Evolutionary conservation across 2,113 vertebrate genomes (phyloP), one percentile per base, ranked within the genome.

Genomic region (Pygoscelis antarcticus): DNA sequence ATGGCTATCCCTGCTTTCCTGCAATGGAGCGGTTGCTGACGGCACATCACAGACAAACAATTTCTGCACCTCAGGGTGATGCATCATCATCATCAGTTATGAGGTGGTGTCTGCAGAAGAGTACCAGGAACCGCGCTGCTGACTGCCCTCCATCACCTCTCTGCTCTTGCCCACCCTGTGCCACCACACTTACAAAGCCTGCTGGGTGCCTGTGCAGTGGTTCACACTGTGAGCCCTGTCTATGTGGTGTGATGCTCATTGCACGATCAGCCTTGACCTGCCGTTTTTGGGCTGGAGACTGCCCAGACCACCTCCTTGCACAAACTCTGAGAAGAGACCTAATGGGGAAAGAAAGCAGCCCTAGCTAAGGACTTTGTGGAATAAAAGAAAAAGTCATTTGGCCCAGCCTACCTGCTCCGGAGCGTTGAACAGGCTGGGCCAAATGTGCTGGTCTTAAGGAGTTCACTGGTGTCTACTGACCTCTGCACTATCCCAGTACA

Each of bases 1-100:
- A 3, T 7, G 6, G n/a, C 6, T 61, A 3, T 66, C 23, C 21
- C 26, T 25, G 26, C 14, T 30, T 19, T 78, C 20, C 76, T 91
- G 36, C 0, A 2, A 20, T 22, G 51, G 27, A 52, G 30, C 2
- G 0, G 5, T 27, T 7, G 4, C 36, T 61, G 44, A 20, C 5
- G 19, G 40, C 40, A 70, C 21, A 20, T 42, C 38, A 16, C 26
- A 75, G 54, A 42, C 16, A 54, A 69, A 65, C 1, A 11, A 9
- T 6, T 52, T 40, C 55, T 89, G n/a, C 29, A 36, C 14, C 44
- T 61, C 14, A 2, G 36, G 14, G 9, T 18, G 32, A 26, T 25
- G 32, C 15, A 52, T 10, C 47, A 15, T 42, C 42, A 27, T 3
- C 2, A 1, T 11, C 38, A 46, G 38, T n/a, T 18, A 27, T 16